Percentiles rank a stretch among this genome's conserved stretches.
Conservation (phyloP, 2,113 vertebrate genomes). For the Vicugna pacos region DNA sequence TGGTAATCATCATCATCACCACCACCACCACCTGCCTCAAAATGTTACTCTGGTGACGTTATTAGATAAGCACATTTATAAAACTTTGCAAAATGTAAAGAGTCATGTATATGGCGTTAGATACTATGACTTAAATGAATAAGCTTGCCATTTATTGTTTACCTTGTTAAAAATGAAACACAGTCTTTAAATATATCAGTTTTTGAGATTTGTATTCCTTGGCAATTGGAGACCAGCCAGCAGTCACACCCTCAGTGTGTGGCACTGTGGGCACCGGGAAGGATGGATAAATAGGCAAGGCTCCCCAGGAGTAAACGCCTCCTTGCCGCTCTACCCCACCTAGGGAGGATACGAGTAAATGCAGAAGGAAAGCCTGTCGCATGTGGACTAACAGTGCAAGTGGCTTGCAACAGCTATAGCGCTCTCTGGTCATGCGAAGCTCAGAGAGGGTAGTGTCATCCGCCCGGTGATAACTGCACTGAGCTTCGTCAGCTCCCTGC, state of each 20-base stretch:
- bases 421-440: background rate
- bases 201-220: constrained; percentile 15
- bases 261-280: background rate
- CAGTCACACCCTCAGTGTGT: background rate
- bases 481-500: background rate
- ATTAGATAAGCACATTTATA: background rate
- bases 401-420: background rate
- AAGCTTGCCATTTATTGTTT: background rate
- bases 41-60: background rate
- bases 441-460: background rate
- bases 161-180: background rate
- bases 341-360: background rate
- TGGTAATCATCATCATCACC: background rate
- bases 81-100: background rate
- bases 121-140: background rate
- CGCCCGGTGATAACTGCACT: background rate
- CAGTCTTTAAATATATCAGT: background rate
- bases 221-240: background rate
- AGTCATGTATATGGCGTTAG: background rate
- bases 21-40: background rate
- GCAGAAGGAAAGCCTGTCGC: background rate
- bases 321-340: background rate
- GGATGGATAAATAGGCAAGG: background rate
- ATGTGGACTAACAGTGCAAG: background rate
- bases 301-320: background rate